Base-by-base conservation (phyloP, 2,888 invertebrate species). In the Thyatira batis region DNA sequence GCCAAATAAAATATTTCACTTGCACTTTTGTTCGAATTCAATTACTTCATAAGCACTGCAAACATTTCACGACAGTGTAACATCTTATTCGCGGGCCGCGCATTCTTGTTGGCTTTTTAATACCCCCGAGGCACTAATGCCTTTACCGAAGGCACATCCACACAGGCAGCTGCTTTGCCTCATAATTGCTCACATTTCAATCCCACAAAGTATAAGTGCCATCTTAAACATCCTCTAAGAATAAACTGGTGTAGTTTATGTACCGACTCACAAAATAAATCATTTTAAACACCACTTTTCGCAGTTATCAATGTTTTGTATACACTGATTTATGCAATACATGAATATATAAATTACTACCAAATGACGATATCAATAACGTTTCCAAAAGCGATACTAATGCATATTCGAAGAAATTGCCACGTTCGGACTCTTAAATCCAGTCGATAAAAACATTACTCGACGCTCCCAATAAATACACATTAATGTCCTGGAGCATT, bases 381-480 rank as follows among this genome's bases (percentile, higher is more conserved):
- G 63, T 68, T 69, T 68, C 67, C 67, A 70, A 71, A 69, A 73
- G 68, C 69, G 17, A 20, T 48, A 45, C 33, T 71, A 72, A 74
- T 73, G 71, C 78, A 76, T 76, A 81, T 80, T 78, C 78, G 73
- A 72, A 65, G 71, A 74, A 81, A 83, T 86, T 82, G 83, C 80
- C 78, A 73, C 80, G 76, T 76, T 78, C 78, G 69, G 60, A 51
- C 63, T 71, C 70, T 80, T 80, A 80, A 84, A 82, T 80, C 74
- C 78, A 78, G 69, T 81, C 84, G 89, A 91, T 91, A 91, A 91
- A 91, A 92, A 92, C 90, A 91, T 90, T 91, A 91, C 87, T 81
- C 83, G 82, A 78, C 84, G 85, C 86, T 83, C 84, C 82, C 90
- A 89, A 92, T 92, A 92, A 92, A 91, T 92, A 91, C 87, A 92